Conservation (phyloP, 2,888 invertebrate genomes). For the Pterobdella sp. region DNA sequence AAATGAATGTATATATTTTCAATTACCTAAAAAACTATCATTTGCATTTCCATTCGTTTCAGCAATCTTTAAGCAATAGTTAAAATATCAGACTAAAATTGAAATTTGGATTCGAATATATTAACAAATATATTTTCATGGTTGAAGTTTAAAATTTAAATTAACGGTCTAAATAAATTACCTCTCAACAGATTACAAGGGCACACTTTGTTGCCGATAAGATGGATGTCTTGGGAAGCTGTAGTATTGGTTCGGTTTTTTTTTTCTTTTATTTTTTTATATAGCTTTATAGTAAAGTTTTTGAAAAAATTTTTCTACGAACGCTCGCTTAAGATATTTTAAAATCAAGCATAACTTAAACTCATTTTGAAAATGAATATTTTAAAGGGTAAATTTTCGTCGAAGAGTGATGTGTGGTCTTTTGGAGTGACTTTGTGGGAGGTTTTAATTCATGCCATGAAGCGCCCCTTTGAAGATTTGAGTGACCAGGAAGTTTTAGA, state of each 20-base stretch:
- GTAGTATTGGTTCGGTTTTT: slow-evolving; percentile 56
- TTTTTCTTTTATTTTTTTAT: background rate
- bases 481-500: slow-evolving; percentile 72
- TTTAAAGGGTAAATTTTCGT: slow-evolving; percentile 70
- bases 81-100: background rate
- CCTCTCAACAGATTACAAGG: slow-evolving; percentile 67
- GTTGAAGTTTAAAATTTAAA: background rate
- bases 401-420: slow-evolving; percentile 81
- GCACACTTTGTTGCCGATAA: slow-evolving; percentile 75
- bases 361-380: background rate
- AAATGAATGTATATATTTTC: background rate
- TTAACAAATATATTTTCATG: background rate
- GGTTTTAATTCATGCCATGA: slow-evolving; percentile 68
- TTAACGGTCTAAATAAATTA: background rate
- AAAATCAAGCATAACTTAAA: background rate
- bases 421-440: slow-evolving; percentile 82
- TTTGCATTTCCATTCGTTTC: background rate
- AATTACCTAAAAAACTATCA: background rate
- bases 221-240: slow-evolving; percentile 86
- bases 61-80: too few species aligned
- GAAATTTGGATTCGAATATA: background rate
- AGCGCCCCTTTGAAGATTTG: slow-evolving; percentile 68
- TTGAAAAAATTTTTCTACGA: slow-evolving; percentile 7
- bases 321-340: background rate
- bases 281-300: background rate